Base-by-base conservation (phyloP, 1,140 invertebrate species). In the Popillia japonica region DNA sequence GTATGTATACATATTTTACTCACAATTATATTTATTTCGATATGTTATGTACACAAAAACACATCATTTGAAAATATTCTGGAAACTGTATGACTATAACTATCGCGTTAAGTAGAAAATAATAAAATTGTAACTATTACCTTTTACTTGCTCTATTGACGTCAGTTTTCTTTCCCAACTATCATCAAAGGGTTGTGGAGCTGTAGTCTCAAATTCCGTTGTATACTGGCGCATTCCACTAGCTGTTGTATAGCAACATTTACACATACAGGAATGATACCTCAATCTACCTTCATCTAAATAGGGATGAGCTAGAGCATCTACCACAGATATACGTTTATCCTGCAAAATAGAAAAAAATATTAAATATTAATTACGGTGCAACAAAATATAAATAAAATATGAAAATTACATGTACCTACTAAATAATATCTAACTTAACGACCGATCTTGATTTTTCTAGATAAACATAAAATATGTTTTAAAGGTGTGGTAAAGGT, bases 211-310 rank as follows among this genome's bases (percentile, higher is more conserved):
- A 84, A 99, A 96, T 87, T 99, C 97, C 40, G 91, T 90, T 76
- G 95, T 96, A 88, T 97, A 99, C 87, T 97, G 95, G 78, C 98
- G 90, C 85, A 93, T 88, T 17, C 92, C 92, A 79, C 90, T 90
- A 42, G 91, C 91, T 77, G 91, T 92, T 82, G 92, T 94, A 86
- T 94, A 95, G 89, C 98, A 99, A 87, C 98, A 99, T 84, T 95
- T 95, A 90, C 98, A 99, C 98, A 99, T 99, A 87, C 98, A 99
- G 59, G 98, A 99, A 89, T 99, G 98, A 89, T 99, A 99, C 83
- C 98, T 92, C 80, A 99, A 90, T 81, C 98, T 91, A 72, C 98
- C 98, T 87, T 99, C 98, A 85, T 99, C 97, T 77, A 99, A 90
- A 88, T 99, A 99, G 11, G 97, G 96, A 90, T 99, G 98, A 78